Percentiles rank a stretch among this genome's conserved stretches.
Evolutionary conservation across 2,888 invertebrate genomes (phyloP).

Genomic region (Dione vanillae): DNA sequence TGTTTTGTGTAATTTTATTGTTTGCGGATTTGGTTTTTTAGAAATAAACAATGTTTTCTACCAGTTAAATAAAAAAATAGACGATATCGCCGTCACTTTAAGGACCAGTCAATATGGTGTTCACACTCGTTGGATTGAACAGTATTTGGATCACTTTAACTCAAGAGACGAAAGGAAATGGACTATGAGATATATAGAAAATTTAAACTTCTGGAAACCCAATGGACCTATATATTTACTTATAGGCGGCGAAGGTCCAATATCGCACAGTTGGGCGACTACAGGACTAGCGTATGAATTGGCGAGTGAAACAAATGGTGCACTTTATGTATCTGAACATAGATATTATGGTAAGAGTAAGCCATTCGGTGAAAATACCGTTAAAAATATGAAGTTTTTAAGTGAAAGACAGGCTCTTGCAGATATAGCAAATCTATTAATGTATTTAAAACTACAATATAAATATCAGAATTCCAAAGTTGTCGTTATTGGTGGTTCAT

Average conservation of each 20-base stretch:
- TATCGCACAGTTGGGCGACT: slow-evolving; percentile 58
- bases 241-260: slow-evolving; percentile 67
- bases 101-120: slow-evolving; percentile 47
- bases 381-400: slow-evolving; percentile 64
- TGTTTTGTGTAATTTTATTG: slow-evolving; percentile 44
- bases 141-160: slow-evolving; percentile 71
- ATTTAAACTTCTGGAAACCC: slow-evolving; percentile 61
- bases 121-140: slow-evolving; percentile 59
- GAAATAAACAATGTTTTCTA: slow-evolving; percentile 52
- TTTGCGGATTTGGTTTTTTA: slow-evolving; percentile 52
- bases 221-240: slow-evolving; percentile 69
- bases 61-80: slow-evolving; percentile 56
- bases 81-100: slow-evolving; percentile 48
- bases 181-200: slow-evolving; percentile 72
- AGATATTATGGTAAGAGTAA: slow-evolving; percentile 75
- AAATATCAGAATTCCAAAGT: slow-evolving; percentile 64
- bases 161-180: slow-evolving; percentile 59
- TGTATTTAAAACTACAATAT: slow-evolving; percentile 56
- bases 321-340: slow-evolving; percentile 69
- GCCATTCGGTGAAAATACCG: slow-evolving; percentile 60
- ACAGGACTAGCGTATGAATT: slow-evolving; percentile 68
- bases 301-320: slow-evolving; percentile 73
- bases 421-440: slow-evolving; percentile 64
- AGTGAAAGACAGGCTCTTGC: slow-evolving; percentile 71
- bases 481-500: slow-evolving; percentile 73